Base-by-base conservation (phyloP, 1,140 invertebrate species). In the Stenopsyche tienmushanensis region DNA sequence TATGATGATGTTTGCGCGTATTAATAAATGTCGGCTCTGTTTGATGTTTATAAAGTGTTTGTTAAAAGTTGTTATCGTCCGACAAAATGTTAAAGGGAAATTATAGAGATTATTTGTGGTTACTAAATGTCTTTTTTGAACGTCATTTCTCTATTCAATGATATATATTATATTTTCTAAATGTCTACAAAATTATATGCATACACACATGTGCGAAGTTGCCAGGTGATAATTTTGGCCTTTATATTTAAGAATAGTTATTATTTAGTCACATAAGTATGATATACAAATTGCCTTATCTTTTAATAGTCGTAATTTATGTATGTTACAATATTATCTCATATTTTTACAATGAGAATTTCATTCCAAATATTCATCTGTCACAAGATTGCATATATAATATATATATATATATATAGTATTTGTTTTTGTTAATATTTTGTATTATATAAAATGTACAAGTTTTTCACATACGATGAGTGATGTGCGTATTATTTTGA, bases 181-280 rank as follows among this genome's bases (percentile, higher is more conserved):
- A 45, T 9, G 8, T 5, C 5, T 45, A 9, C 5, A 9, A 9
- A 45, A 17, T 15, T 50, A 20, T 20, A 18, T 50, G 2, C 3
- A 5, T 50, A 21, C 23, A 13, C 13, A 17, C 17, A 45, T 8
- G 8, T 18, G 13, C 13, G 29, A 7, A 34, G 13, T 13, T 34
- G 29, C 29, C 29, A 34, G 21, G 54, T 57, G 54, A 57, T 57
- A 57, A 57, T 41, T 57, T 57, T 21, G 54, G 54, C 54, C 54
- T 57, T 57, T 42, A 13, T 24, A 20, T 57, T 34, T 34, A 7
- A 34, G 29, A 7, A 34, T 34, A 13, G 5, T 7, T 34, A 34
- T 5, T 26, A 20, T 9, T 2, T 41, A 24, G 52, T 54, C 20
- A 18, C 39, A 54, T 18, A 8, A 34, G 25, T 5, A 15, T 54